Evolutionary conservation across 2,888 invertebrate genomes (phyloP).

Genomic region (Apodemia mormo): DNA sequence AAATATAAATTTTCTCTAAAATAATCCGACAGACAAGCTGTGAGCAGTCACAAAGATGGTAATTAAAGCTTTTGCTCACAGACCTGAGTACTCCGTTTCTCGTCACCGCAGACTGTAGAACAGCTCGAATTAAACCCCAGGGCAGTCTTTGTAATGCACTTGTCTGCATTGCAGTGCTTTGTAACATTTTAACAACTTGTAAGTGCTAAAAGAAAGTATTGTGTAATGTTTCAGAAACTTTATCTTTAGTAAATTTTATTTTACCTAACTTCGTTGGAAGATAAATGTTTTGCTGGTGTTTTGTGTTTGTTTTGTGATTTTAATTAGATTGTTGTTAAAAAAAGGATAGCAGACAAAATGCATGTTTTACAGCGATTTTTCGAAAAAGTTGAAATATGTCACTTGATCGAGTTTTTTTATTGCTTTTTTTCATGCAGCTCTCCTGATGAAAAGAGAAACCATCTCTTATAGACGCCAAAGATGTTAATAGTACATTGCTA

Average conservation of each 20-base stretch:
- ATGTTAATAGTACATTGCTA: too few species aligned
- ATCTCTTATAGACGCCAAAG: too few species aligned
- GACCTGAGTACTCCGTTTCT: neutral
- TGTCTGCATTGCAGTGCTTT: constrained; percentile 14
- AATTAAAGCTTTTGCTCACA: neutral
- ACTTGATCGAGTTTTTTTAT: too few species aligned
- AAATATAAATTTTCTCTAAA: neutral
- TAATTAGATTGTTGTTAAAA: too few species aligned
- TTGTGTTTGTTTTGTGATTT: too few species aligned
- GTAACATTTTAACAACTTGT: constrained; percentile 12
- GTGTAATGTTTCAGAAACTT: neutral
- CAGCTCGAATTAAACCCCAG: constrained; percentile 1
- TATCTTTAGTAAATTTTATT: neutral
- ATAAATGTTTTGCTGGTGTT: too few species aligned
- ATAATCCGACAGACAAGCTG: neutral
- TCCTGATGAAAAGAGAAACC: too few species aligned
- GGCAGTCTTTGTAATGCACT: neutral
- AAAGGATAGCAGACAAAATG: too few species aligned
- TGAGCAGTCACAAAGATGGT: neutral
- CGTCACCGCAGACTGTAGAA: neutral
- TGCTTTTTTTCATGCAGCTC: too few species aligned
- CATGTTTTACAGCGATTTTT: too few species aligned
- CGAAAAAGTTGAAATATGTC: too few species aligned
- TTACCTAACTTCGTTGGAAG: neutral
- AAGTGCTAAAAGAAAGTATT: constrained; percentile 2